A percentile compares a stretch with the other conserved stretches of the same genome.
These are phyloP conservation scores for Lordiphosa clarofinis DNA, from an alignment of 1,140 invertebrate genomes.

Conservation along the genomic window DNA sequence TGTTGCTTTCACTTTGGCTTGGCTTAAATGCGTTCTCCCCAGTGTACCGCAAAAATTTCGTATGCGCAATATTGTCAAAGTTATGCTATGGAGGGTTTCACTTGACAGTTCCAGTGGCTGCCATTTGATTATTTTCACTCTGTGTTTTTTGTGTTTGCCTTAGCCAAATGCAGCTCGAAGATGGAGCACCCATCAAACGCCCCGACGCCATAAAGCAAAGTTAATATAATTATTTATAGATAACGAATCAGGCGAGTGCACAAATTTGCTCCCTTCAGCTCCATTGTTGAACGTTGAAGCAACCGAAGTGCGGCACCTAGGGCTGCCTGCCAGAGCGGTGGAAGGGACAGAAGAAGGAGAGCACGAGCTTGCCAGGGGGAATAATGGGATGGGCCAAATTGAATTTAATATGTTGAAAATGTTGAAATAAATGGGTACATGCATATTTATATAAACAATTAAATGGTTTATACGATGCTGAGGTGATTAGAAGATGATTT, in stretches of 20 bases:
- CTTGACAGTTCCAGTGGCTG: conserved; percentile 16
- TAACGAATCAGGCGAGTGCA: conserved; percentile 73
- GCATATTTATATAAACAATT: too few species aligned
- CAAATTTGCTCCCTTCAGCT: conserved; percentile 43
- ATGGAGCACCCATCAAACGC: conserved; percentile 32
- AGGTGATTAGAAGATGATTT: too few species aligned
- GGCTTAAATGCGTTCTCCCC: conserved; percentile 13
- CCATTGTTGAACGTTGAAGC: conserved; percentile 23
- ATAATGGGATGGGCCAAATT: too few species aligned
- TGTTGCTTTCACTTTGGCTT: conserved; percentile 10
- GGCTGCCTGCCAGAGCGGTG: not conserved
- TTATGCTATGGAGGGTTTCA: conserved; percentile 27
- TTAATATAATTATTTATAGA: conserved; percentile 76
- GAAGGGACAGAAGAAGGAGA: too few species aligned
- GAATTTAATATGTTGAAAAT: too few species aligned
- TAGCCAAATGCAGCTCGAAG: conserved; percentile 30
- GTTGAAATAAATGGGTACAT: too few species aligned
- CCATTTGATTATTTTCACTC: conserved; percentile 6
- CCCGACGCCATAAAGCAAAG: conserved; percentile 63
- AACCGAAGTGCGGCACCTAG: conserved; percentile 27
- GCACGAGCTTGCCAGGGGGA: too few species aligned
- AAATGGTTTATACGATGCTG: too few species aligned
- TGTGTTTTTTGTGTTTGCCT: not conserved
- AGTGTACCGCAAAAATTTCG: conserved; percentile 37
- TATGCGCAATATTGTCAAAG: conserved; percentile 25